Evolutionary conservation across 2,113 vertebrate species (phyloP), one percentile per base, ranked within the genome.

Genomic region (Noctilio leporinus): DNA sequence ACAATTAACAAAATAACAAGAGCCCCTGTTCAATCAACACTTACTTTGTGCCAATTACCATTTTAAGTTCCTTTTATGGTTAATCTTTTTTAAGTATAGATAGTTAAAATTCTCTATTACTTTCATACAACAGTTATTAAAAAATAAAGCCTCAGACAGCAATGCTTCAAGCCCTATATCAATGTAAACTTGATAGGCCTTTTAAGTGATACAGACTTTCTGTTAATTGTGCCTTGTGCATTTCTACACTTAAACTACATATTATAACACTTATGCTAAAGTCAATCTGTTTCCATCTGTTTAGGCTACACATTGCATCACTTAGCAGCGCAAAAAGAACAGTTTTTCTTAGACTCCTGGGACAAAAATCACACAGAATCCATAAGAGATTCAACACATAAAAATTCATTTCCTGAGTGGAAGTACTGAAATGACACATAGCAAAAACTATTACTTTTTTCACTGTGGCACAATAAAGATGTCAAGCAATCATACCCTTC

Each of bases 281-380:
- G 80, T 95, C 93, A 93, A 93, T 96, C 95, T 89, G 93, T 86
- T 97, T 97, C 94, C 96, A 97, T 98, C 96, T 97, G 93, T 97
- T 95, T 96, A 90, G 96, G 76, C 94, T 96, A 97, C 90, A 96
- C 87, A 91, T 93, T 93, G 86, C 93, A 86, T 97, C 88, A 85
- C 95, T 97, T 97, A 95, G 92, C 81, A 82, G 72, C 92, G 95
- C 89, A 96, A 98, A 98, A 98, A 97, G 96, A 96, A 92, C 82
- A 96, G 97, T 97, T 96, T 97, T 82, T 85, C 96, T 94, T 96
- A 96, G 96, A 97, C 95, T 96, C 94, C 45, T 86, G 95, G 97
- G 97, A 97, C 95, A 96, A 97, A 98, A 98, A 98, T 97, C 96
- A 95, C 97, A 93, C 96, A 96, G 97, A 98, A 98, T 97, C 97